These are phyloP conservation scores for Myotis lucifugus DNA, from an alignment of 2,113 vertebrate genomes.

Conservation along the genomic window DNA sequence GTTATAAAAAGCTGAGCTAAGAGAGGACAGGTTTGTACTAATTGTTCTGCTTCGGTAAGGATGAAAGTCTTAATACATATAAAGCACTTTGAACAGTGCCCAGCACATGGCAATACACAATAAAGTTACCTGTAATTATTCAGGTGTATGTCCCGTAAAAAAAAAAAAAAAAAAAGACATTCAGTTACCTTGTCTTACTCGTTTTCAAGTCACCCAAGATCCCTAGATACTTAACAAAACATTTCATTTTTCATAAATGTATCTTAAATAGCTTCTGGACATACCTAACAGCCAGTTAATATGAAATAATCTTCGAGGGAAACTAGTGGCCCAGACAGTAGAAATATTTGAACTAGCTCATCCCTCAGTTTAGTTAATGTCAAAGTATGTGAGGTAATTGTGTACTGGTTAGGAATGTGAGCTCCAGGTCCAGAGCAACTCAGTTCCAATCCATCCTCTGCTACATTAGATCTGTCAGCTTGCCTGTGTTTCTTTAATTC, in stretches of 20 bases:
- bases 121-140: constrained; percentile 23
- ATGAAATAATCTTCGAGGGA: not conserved
- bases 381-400: not conserved
- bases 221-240: not conserved
- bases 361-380: constrained; percentile 4
- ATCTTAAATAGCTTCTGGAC: not conserved
- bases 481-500: not conserved
- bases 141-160: not conserved
- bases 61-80: not conserved
- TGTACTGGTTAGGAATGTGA: not conserved
- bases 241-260: not conserved
- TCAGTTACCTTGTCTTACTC: constrained; percentile 4
- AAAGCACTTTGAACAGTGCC: not conserved
- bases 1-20: constrained; percentile 42
- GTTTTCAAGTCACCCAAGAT: not conserved
- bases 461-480: not conserved
- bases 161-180: not conserved
- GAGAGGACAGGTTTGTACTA: not conserved
- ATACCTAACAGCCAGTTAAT: not conserved
- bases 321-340: not conserved
- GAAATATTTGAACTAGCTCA: constrained; percentile 52
- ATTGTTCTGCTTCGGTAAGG: constrained; percentile 20
- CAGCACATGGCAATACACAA: not conserved
- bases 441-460: not conserved
- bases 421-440: not conserved